Conservation (phyloP, 2,888 invertebrate species). For the Lasioglossum oenotherae region DNA sequence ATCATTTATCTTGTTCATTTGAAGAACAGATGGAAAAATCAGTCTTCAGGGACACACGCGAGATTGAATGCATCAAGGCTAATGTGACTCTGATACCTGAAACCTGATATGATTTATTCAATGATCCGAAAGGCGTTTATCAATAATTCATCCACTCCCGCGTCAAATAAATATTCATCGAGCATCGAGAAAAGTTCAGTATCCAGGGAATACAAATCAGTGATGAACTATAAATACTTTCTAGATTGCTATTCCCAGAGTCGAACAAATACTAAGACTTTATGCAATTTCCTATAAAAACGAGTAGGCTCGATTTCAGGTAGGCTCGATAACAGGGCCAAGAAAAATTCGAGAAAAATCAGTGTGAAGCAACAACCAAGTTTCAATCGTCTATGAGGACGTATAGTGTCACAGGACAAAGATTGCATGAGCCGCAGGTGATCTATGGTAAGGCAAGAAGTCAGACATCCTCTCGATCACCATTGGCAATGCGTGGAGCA, state of each 20-base stretch:
- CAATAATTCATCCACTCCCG: not conserved
- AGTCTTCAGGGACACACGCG: not conserved
- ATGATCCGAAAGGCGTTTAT: not conserved
- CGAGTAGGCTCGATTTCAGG: too few species aligned
- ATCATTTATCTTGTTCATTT: not conserved
- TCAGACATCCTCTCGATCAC: constrained; percentile 14
- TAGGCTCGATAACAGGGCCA: too few species aligned
- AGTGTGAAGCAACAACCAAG: not conserved
- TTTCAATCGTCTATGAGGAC: not conserved
- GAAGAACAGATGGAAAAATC: not conserved
- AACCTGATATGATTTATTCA: not conserved
- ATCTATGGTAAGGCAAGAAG: constrained; percentile 23
- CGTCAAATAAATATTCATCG: not conserved
- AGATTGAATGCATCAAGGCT: not conserved
- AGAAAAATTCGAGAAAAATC: too few species aligned
- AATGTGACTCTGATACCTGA: not conserved
- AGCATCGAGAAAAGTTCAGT: not conserved
- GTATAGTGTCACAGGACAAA: not conserved
- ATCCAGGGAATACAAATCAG: not conserved
- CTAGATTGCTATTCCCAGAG: not conserved
- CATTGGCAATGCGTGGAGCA: constrained; percentile 32
- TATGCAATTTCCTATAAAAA: too few species aligned
- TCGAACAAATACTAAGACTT: not conserved
- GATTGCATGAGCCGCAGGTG: not conserved
- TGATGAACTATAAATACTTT: not conserved